Percentiles rank a stretch among this genome's conserved stretches.
These are phyloP conservation scores for Hydroisotoma schaefferi DNA, from an alignment of 2,888 invertebrate species.

Conservation along the genomic window DNA sequence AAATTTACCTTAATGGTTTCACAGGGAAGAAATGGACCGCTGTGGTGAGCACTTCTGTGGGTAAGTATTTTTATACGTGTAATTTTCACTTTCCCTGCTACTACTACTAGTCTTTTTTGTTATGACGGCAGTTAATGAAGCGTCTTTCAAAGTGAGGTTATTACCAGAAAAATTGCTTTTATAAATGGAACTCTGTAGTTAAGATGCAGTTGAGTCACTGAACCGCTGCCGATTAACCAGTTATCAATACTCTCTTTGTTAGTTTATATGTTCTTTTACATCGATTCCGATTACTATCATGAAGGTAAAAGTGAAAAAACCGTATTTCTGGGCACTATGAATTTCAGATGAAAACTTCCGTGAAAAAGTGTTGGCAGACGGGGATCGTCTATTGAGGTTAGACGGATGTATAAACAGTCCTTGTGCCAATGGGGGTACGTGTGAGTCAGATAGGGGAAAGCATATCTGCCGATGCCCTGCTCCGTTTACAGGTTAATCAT, in stretches of 20 bases:
- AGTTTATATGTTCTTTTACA: too few species aligned
- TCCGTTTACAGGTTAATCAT: slow-evolving; percentile 67
- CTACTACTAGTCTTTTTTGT: too few species aligned
- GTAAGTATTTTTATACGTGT: slow-evolving; percentile 23
- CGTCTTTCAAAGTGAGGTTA: too few species aligned
- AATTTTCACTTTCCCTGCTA: not conserved
- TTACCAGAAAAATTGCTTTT: slow-evolving; percentile 4
- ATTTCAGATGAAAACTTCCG: slow-evolving; percentile 65
- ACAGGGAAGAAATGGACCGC: slow-evolving; percentile 42
- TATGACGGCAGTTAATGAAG: too few species aligned
- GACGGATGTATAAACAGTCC: slow-evolving; percentile 70
- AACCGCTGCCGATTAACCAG: too few species aligned
- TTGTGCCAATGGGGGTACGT: slow-evolving; percentile 67
- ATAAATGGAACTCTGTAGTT: not conserved
- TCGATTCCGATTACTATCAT: too few species aligned
- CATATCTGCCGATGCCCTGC: slow-evolving; percentile 67
- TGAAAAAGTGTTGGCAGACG: slow-evolving; percentile 58
- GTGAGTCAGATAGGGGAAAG: slow-evolving; percentile 58
- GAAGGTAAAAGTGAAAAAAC: too few species aligned
- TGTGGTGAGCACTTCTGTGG: slow-evolving; percentile 36
- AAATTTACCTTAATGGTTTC: slow-evolving; percentile 40
- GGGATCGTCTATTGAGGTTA: slow-evolving; percentile 38
- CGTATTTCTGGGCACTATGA: too few species aligned
- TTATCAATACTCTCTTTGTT: too few species aligned
- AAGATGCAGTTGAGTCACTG: too few species aligned